Base-by-base conservation (phyloP, 37 sponge, comb jelly and placozoan species). In the Cladorhizidae sp. region DNA sequence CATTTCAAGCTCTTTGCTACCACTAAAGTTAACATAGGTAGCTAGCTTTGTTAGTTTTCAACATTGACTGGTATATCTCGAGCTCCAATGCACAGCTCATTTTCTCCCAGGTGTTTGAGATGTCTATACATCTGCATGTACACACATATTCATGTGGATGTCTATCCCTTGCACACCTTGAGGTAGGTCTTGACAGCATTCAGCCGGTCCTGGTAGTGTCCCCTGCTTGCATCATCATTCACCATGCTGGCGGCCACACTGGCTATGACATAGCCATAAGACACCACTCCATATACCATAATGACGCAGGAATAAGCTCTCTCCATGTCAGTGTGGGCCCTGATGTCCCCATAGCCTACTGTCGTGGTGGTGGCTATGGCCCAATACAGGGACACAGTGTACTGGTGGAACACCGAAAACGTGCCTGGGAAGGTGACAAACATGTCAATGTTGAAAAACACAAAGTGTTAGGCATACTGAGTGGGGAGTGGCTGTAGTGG, bases 181-280 rank as follows among this genome's bases (percentile, higher is more conserved):
- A 90, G 67, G 37, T 78, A 90, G 3, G 59, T 50, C 68, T 91
- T 91, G 74, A 93, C 76, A 55, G 79, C 83, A 26, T 70, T 83
- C 37, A 93, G 78, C 57, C 81, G 89, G n/a, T 89, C 87, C 67
- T 89, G 83, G 67, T 84, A 93, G 38, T 80, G 73, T 65, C 81
- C 87, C 36, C 83, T 74, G 31, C 70, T 63, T 50, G 90, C 70
- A 73, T 89, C 90, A 40, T 80, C 84, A 83, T 93, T 93, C 18
- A 87, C 80, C 84, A 93, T 65, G 35, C 84, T 80, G 40, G 94
- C 94, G 78, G 94, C 90, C n/a, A 93, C 80, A 80, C 82, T 83
- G 59, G 90, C 94, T 69, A 93, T 83, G 75, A 93, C 82, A 74
- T 86, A 89, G 22, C 94, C 90, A 86, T 93, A 93, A 29, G 75